phyloP scores from a whole-genome alignment of 2,888 invertebrate species.

The Drosophila neonasuta region DNA sequence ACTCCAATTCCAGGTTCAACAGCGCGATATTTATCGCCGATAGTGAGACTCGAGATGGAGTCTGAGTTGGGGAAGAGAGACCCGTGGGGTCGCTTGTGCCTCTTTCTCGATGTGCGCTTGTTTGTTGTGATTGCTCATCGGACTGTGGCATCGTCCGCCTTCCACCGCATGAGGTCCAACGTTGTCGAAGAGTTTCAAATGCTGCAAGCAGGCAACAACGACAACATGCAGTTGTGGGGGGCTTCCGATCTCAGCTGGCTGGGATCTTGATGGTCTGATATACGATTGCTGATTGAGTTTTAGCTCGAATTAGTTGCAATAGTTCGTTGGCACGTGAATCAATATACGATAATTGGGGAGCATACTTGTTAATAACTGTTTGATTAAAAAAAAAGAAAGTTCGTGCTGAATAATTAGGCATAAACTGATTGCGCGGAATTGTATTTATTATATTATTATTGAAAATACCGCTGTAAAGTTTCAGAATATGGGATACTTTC shows the following conservation, averaged over 20 bases:
- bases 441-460: too few relatives aligned
- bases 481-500: too few relatives aligned
- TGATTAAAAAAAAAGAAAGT: background rate
- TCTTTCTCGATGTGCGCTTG: slow-evolving; percentile 11
- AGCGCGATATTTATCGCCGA: slow-evolving; percentile 68
- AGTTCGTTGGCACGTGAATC: slow-evolving; percentile 33
- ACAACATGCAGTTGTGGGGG: slow-evolving; percentile 29
- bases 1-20: slow-evolving; percentile 20
- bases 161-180: slow-evolving; percentile 42
- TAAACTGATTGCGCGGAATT: too few relatives aligned
- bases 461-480: too few relatives aligned
- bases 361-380: background rate
- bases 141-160: slow-evolving; percentile 1
- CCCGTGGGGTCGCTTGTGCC: slow-evolving; percentile 43
- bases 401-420: background rate
- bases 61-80: slow-evolving; percentile 20
- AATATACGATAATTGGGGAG: background rate
- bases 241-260: slow-evolving; percentile 19
- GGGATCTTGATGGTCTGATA: slow-evolving; percentile 29
- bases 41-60: slow-evolving; percentile 26
- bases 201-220: slow-evolving; percentile 24
- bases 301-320: slow-evolving; percentile 67
- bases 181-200: slow-evolving; percentile 10
- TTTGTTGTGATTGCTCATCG: slow-evolving; percentile 25
- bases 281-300: slow-evolving; percentile 69